Conservation (phyloP, 1,140 invertebrate species). For the Scaptomyza graminum region DNA sequence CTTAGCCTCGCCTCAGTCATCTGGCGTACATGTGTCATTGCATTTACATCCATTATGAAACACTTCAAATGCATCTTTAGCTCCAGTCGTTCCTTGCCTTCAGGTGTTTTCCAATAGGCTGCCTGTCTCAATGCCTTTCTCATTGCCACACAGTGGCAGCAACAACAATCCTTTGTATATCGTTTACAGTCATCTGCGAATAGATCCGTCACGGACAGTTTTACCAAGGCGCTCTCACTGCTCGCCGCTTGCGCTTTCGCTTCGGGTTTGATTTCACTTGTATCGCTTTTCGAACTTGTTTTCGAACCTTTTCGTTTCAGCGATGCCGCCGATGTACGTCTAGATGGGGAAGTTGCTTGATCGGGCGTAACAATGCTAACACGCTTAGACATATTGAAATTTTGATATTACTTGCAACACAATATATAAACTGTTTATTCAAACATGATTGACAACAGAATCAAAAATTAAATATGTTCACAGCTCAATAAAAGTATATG, state of each 20-base stretch:
- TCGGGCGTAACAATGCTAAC: slow-evolving; percentile 56
- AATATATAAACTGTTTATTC: too few relatives aligned
- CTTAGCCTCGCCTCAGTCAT: slow-evolving; percentile 24
- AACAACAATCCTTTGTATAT: slow-evolving; percentile 43
- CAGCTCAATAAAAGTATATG: neutral
- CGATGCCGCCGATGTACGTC: neutral
- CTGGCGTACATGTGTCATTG: slow-evolving; percentile 36
- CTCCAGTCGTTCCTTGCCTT: slow-evolving; percentile 48
- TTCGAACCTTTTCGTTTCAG: neutral
- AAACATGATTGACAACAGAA: neutral
- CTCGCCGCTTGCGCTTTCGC: neutral
- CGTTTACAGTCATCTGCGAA: slow-evolving; percentile 29
- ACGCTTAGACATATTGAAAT: slow-evolving; percentile 52
- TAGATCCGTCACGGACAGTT: neutral
- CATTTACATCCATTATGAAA: slow-evolving; percentile 63
- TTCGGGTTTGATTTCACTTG: neutral
- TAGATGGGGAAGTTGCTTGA: too few relatives aligned
- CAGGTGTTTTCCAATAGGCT: slow-evolving; percentile 37
- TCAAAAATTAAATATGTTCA: neutral
- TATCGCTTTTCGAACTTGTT: neutral
- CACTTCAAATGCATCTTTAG: slow-evolving; percentile 58
- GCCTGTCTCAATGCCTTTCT: slow-evolving; percentile 28
- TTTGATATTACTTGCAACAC: neutral
- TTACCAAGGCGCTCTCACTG: neutral
- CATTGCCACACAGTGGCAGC: slow-evolving; percentile 61